Evolutionary conservation across 2,888 invertebrate genomes (phyloP), one percentile per base, ranked within the genome.

Genomic region (Rhopalosiphum nymphaeae): DNA sequence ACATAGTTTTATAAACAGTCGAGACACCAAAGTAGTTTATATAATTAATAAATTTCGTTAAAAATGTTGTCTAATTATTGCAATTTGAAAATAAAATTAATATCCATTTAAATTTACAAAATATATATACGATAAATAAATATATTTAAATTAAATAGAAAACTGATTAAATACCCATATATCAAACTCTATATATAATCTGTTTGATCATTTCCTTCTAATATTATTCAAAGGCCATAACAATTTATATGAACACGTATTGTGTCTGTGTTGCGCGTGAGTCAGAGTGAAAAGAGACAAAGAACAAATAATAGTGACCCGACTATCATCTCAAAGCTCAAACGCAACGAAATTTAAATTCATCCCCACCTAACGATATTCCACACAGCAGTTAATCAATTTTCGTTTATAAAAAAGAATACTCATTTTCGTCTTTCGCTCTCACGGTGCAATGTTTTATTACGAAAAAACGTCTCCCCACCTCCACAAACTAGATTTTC

Each of bases 361-460:
- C 67, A 16, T 1, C 67, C 16, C 7, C n/a, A 16, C 0, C 67
- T n/a, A 13, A 67, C 67, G n/a, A 67, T n/a, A 61, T 61, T 67
- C n/a, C 1, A n/a, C n/a, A 13, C 13, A 16, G n/a, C 0, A 7
- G n/a, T 2, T 36, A 16, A 5, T 67, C 7, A 2, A 36, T 67
- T 5, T 67, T n/a, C 5, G 16, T 7, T 36, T 9, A 78, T 36
- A 21, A 36, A 36, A 78, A 36, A 78, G 0, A 78, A 36, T 78
- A 78, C 21, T 36, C 16, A 21, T 78, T 36, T 78, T 78, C 7
- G 78, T 5, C n/a, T 21, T 78, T 21, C 36, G 36, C 36, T 78
- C 21, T 78, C 21, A 21, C 78, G 53, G 53, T 21, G 21, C 78
- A 9, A 36, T 36, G 21, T 9, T 21, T 3, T 21, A 9, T 3